These are phyloP conservation scores for Bujurquina vittata DNA, from an alignment of 2,113 vertebrate species.

Conservation along the genomic window DNA sequence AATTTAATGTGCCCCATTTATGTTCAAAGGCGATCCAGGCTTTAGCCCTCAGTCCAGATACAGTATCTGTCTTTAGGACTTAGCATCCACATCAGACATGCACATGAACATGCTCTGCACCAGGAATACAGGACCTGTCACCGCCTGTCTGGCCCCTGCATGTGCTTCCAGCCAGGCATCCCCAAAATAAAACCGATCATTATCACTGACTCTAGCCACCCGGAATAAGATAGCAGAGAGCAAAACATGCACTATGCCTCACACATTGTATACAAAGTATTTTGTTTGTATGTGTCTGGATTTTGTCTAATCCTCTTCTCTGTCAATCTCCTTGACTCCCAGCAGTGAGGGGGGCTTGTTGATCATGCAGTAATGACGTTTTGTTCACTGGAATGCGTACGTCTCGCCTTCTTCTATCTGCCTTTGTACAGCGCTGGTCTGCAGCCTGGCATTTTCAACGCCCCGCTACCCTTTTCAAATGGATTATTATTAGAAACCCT, in stretches of 20 bases:
- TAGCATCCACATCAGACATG: conserved; percentile 72
- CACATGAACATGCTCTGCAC: conserved; percentile 53
- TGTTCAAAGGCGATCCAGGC: conserved; percentile 52
- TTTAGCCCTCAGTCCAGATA: conserved; percentile 54
- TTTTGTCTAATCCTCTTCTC: conserved; percentile 33
- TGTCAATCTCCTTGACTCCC: conserved; percentile 29
- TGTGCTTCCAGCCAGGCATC: conserved; percentile 58
- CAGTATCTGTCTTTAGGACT: conserved; percentile 71
- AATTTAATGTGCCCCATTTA: conserved; percentile 52
- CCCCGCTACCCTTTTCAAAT: conserved; percentile 30
- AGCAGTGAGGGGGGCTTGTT: conserved; percentile 13
- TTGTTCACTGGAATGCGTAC: conserved; percentile 7
- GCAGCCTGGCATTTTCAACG: conserved; percentile 13
- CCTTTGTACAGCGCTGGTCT: conserved; percentile 8
- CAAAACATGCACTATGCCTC: conserved; percentile 20
- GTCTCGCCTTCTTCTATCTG: conserved; percentile 10
- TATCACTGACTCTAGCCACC: conserved; percentile 56
- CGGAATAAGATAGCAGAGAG: conserved; percentile 28
- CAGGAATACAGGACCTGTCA: conserved; percentile 75
- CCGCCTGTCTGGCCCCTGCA: conserved; percentile 60
- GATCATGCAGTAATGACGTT: conserved; percentile 34
- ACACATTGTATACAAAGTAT: conserved; percentile 42
- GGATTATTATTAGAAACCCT: conserved; percentile 37
- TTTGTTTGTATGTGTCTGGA: conserved; percentile 21
- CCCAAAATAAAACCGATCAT: conserved; percentile 77